phyloP scores from a whole-genome alignment of 2,888 invertebrate genomes.

The Drosophila eohydei region DNA sequence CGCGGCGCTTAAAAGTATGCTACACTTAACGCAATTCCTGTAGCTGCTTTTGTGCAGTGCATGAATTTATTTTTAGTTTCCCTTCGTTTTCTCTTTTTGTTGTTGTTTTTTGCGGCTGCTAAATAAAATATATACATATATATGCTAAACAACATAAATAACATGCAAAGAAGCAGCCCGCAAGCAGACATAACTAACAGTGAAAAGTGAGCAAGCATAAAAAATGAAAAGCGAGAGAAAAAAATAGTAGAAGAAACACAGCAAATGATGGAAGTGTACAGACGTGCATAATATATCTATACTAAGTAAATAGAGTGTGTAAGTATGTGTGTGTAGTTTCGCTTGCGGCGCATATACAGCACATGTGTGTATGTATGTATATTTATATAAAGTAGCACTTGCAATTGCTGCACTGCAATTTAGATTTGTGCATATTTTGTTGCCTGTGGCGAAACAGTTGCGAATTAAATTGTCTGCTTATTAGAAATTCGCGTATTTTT shows the following conservation, averaged over 20 bases:
- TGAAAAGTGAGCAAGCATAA: slow-evolving; percentile 67
- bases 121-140: slow-evolving; percentile 51
- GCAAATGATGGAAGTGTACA: slow-evolving; percentile 53
- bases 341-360: slow-evolving; percentile 20
- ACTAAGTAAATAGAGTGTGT: slow-evolving; percentile 14
- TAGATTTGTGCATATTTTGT: slow-evolving; percentile 24
- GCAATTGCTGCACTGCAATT: slow-evolving; percentile 29
- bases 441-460: slow-evolving; percentile 31
- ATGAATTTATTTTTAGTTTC: slow-evolving; percentile 56
- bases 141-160: slow-evolving; percentile 70
- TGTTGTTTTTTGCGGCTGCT: slow-evolving; percentile 15
- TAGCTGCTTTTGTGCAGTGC: slow-evolving; percentile 47
- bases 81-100: slow-evolving; percentile 20
- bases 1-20: slow-evolving; percentile 47
- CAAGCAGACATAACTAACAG: slow-evolving; percentile 76
- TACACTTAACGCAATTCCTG: slow-evolving; percentile 54
- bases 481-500: slow-evolving; percentile 5
- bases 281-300: slow-evolving; percentile 28
- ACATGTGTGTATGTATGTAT: neutral
- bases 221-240: slow-evolving; percentile 55
- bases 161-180: slow-evolving; percentile 68
- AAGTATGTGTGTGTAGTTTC: slow-evolving; percentile 14
- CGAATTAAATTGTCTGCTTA: slow-evolving; percentile 16
- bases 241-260: slow-evolving; percentile 20
- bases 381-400: slow-evolving; percentile 6